These are phyloP conservation scores for Brienomyrus brachyistius DNA, from an alignment of 2,113 vertebrate genomes.

Conservation along the genomic window DNA sequence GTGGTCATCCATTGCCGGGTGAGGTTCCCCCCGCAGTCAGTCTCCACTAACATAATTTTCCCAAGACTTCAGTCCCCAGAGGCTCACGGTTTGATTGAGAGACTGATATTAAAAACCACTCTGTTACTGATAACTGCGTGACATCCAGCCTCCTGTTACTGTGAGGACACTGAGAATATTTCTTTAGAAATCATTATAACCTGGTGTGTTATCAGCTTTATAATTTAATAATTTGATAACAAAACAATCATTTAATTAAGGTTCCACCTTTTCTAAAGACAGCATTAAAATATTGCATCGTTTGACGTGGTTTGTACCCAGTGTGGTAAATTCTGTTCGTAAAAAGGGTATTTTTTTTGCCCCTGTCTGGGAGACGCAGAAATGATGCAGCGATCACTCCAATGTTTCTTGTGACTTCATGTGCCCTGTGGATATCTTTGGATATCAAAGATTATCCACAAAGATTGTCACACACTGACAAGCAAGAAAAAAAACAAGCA, in stretches of 20 bases:
- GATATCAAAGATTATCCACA: background rate
- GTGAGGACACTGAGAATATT: background rate
- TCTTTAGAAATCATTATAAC: background rate
- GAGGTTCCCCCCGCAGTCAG: slow-evolving; percentile 30
- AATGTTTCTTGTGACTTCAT: background rate
- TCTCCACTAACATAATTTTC: background rate
- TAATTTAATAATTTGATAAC: background rate
- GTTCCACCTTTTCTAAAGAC: background rate
- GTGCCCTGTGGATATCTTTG: background rate
- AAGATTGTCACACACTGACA: background rate
- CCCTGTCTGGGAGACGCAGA: background rate
- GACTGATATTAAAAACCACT: background rate
- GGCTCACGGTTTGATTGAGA: background rate
- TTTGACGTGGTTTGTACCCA: background rate
- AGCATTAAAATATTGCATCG: background rate
- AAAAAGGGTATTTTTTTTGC: background rate
- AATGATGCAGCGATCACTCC: background rate
- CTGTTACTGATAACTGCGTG: background rate
- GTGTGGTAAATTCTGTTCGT: background rate
- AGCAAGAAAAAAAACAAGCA: background rate
- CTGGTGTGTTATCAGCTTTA: background rate
- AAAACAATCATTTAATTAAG: background rate
- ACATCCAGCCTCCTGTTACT: slow-evolving; percentile 3
- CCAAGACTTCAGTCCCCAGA: background rate
- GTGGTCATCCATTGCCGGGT: slow-evolving; percentile 86